Evolutionary conservation across 1,140 invertebrate species (phyloP), one percentile per base, ranked within the genome.

Genomic region (Atta cephalotes): DNA sequence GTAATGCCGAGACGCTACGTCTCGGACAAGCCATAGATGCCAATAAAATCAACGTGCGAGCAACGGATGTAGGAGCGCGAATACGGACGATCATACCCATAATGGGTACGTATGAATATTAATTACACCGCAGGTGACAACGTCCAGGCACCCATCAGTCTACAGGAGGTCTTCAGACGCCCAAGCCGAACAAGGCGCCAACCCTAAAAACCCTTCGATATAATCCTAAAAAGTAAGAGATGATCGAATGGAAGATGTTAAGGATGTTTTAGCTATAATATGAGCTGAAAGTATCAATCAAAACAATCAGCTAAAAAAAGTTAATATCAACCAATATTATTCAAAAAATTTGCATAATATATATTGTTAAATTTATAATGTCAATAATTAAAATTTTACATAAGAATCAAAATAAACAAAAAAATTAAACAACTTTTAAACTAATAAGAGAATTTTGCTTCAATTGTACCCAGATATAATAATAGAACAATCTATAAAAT

Each of bases 101-200:
- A 85, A 89, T 84, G 68, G 56, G 78, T 91, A 92, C 86, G 77
- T 93, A 95, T 95, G 95, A 95, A 95, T 95, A 95, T 95, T 95
- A 95, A 95, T 95, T 95, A 95, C 93, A 94, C 87, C 90, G 90
- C 90, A 93, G 94, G 93, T 95, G 95, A 95, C 95, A 95, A 87
- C 86, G 89, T 86, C 77, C 93, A 95, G 94, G 94, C 77, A 74
- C 79, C 25, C 89, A 95, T 92, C 89, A 93, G 56, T 39, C 35
- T 1, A 31, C 56, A 95, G 85, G 93, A 95, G 94, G 92, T 95
- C 28, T 84, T 65, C 78, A 82, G 86, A 25, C 39, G 72, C 79
- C 87, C 74, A 81, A 88, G 79, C 88, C 89, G 86, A 92, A 91
- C 91, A 89, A 92, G 86, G 85, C 81, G 86, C 39, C 56, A 49